phyloP scores from a whole-genome alignment of 2,113 vertebrate genomes.

The Syrrhaptes paradoxus region DNA sequence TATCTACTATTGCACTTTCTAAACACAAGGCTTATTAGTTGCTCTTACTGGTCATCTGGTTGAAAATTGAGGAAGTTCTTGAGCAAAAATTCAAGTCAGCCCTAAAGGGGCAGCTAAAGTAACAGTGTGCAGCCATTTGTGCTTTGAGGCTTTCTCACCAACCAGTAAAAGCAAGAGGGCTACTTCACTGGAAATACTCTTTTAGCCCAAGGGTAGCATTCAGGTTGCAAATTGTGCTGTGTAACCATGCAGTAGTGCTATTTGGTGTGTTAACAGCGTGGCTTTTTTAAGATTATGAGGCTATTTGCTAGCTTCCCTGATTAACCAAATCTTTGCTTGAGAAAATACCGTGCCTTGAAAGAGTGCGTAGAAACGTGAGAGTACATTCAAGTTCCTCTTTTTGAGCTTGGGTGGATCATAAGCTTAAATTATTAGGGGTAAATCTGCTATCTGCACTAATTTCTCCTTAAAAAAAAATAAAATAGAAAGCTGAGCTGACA shows the following conservation, averaged over 20 bases:
- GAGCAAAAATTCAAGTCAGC: neutral
- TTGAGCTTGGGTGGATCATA: neutral
- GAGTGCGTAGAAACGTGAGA: neutral
- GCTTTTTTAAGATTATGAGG: neutral
- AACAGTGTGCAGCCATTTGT: constrained; percentile 55
- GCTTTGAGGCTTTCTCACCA: neutral
- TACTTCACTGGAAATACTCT: neutral
- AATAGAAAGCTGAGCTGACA: neutral
- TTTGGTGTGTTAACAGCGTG: neutral
- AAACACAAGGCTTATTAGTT: neutral
- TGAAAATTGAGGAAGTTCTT: neutral
- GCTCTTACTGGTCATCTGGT: neutral
- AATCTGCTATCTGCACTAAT: neutral
- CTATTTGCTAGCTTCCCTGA: neutral
- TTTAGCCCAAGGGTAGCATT: neutral
- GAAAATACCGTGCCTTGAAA: neutral
- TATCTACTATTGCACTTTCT: neutral
- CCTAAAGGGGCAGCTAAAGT: neutral
- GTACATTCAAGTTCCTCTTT: neutral
- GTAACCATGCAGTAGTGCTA: neutral
- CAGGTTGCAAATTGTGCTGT: constrained; percentile 4
- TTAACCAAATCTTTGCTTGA: neutral
- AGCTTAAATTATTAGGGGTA: neutral
- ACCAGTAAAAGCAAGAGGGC: neutral
- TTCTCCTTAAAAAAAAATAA: too few species aligned